These are phyloP conservation scores for Marisa cornuarietis DNA, from an alignment of 1,140 invertebrate genomes.

Conservation along the genomic window DNA sequence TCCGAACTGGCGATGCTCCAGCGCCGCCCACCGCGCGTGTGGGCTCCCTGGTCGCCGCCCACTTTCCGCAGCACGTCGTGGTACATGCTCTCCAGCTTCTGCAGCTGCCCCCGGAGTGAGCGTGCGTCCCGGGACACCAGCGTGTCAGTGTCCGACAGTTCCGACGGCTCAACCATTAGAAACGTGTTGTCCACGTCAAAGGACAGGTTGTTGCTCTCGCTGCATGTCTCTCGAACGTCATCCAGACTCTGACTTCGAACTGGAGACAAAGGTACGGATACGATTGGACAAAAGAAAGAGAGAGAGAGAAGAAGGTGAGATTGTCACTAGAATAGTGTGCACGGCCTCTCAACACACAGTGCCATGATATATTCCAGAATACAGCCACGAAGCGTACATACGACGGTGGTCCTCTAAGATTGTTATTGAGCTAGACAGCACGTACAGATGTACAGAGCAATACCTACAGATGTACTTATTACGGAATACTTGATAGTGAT, in stretches of 20 bases:
- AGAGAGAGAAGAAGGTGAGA: too few relatives aligned
- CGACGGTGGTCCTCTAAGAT: too few relatives aligned
- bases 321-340: too few relatives aligned
- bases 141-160: slow-evolving; percentile 32
- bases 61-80: slow-evolving; percentile 83
- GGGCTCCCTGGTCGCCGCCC: slow-evolving; percentile 68
- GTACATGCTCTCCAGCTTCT: slow-evolving; percentile 90
- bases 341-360: too few relatives aligned
- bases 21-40: slow-evolving; percentile 26
- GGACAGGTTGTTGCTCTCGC: slow-evolving; percentile 51
- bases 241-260: slow-evolving; percentile 44
- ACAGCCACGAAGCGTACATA: too few relatives aligned
- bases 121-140: slow-evolving; percentile 21
- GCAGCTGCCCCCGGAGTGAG: slow-evolving; percentile 73
- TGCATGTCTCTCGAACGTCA: slow-evolving; percentile 48
- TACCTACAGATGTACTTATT: too few relatives aligned
- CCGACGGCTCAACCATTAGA: slow-evolving; percentile 47
- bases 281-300: background rate
- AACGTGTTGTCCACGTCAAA: slow-evolving; percentile 59
- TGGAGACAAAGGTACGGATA: slow-evolving; percentile 9
- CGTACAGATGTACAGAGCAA: too few relatives aligned
- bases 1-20: slow-evolving; percentile 59
- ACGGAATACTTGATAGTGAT: too few relatives aligned
- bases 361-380: too few relatives aligned
- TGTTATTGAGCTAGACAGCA: too few relatives aligned